These are phyloP conservation scores for Eupithecia subfuscata DNA, from an alignment of 2,888 invertebrate genomes.

Conservation along the genomic window DNA sequence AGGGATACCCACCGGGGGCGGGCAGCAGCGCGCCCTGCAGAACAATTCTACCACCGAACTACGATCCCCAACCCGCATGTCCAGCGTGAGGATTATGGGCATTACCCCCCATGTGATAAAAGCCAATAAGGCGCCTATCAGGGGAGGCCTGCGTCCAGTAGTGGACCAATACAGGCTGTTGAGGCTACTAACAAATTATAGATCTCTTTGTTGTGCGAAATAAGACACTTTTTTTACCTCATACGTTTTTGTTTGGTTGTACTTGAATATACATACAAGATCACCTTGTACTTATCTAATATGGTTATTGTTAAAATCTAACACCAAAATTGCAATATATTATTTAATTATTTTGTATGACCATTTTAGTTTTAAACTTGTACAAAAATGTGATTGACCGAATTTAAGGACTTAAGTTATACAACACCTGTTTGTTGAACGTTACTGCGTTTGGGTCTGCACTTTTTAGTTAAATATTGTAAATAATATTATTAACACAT, in stretches of 20 bases:
- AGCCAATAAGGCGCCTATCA: no score
- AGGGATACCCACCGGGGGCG: no score
- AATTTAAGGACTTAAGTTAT: background rate
- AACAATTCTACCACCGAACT: no score
- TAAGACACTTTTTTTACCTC: no score
- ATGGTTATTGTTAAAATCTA: background rate
- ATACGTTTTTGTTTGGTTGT: background rate
- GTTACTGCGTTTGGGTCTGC: background rate
- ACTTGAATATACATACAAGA: background rate
- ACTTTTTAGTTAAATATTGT: background rate
- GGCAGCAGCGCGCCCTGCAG: no score
- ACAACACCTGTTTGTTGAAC: background rate
- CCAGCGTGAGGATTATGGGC: no score
- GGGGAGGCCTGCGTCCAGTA: no score
- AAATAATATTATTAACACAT: background rate
- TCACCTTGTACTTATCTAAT: conserved; percentile 2
- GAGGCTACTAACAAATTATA: no score
- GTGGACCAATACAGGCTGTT: no score
- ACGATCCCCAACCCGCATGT: no score
- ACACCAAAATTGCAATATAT: background rate
- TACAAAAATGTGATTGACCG: conserved; percentile 7
- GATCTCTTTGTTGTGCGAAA: no score
- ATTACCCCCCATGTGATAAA: no score
- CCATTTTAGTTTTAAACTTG: conserved; percentile 2
- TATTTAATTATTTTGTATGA: conserved; percentile 2